Percentiles rank a stretch among this genome's conserved stretches.
Evolutionary conservation across 1,140 invertebrate species (phyloP).

Genomic region (Diorhabda carinulata): DNA sequence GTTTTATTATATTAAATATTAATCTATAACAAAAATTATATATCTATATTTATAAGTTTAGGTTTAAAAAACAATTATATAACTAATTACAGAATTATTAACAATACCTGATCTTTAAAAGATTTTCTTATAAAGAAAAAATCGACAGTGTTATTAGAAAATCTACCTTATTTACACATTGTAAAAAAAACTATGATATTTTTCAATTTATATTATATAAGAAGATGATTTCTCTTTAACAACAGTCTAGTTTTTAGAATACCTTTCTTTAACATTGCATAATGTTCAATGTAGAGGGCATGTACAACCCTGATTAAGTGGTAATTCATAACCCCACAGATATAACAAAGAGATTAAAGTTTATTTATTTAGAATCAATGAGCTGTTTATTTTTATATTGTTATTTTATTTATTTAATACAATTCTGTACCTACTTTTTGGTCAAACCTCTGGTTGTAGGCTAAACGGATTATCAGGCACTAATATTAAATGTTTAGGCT

Average conservation of each 20-base stretch:
- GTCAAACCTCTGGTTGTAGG: no score
- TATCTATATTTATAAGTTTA: constrained; percentile 42
- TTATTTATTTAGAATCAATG: no score
- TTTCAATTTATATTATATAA: constrained; percentile 24
- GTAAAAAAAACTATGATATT: constrained; percentile 36
- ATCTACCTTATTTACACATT: constrained; percentile 40
- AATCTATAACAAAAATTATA: constrained; percentile 49
- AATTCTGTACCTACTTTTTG: no score
- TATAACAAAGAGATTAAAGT: no score
- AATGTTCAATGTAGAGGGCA: no score
- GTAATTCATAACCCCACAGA: no score
- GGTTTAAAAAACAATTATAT: constrained; percentile 45
- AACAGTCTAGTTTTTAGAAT: not conserved
- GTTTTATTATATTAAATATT: constrained; percentile 47
- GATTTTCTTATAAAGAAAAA: constrained; percentile 47
- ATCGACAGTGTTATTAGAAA: constrained; percentile 37
- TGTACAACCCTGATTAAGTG: no score
- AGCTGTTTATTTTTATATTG: no score
- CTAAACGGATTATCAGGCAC: no score
- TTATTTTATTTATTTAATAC: no score
- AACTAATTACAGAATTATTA: constrained; percentile 46
- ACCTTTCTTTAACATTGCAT: no score
- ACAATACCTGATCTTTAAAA: constrained; percentile 38
- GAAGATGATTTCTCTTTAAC: constrained; percentile 17
- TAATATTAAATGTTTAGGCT: no score